Evolutionary conservation across 2,113 vertebrate genomes (phyloP).

Genomic region (Burhinus oedicnemus): DNA sequence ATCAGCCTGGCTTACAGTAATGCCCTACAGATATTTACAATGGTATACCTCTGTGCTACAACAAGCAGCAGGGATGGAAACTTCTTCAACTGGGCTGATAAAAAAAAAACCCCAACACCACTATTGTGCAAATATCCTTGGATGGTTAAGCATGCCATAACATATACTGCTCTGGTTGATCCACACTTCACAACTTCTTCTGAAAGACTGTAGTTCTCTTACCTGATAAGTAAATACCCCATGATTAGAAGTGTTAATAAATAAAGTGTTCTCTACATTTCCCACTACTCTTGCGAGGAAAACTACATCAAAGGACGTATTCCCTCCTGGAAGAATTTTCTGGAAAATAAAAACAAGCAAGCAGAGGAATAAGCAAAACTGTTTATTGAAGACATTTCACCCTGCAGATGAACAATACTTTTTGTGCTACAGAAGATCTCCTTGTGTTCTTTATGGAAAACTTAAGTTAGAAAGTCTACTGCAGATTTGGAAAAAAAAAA

Average conservation of each 20-base stretch:
- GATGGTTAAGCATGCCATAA: background rate
- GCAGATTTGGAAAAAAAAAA: background rate
- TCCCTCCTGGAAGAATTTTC: constrained; percentile 98
- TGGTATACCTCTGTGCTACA: background rate
- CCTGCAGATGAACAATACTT: background rate
- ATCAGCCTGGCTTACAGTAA: background rate
- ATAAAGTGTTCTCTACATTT: constrained; percentile 99
- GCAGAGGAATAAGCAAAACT: background rate
- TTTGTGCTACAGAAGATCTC: background rate
- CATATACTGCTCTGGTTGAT: background rate
- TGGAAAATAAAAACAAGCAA: constrained; percentile 65
- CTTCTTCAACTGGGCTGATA: background rate
- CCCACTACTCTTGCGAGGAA: constrained; percentile 98
- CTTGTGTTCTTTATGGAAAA: background rate
- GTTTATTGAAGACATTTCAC: background rate
- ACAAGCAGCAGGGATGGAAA: background rate
- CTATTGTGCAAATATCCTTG: background rate
- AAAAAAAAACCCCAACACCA: rapidly evolving
- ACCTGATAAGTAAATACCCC: constrained; percentile 99
- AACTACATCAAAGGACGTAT: constrained; percentile 98
- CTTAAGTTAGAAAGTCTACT: background rate
- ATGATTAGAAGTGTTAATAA: constrained; percentile 99
- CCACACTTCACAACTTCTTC: background rate
- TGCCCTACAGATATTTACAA: background rate
- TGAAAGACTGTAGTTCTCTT: constrained; percentile 32